Evolutionary conservation across 2,797 vertebrate species (phyloP).

Genomic region (Tauraco hartlaubi): DNA sequence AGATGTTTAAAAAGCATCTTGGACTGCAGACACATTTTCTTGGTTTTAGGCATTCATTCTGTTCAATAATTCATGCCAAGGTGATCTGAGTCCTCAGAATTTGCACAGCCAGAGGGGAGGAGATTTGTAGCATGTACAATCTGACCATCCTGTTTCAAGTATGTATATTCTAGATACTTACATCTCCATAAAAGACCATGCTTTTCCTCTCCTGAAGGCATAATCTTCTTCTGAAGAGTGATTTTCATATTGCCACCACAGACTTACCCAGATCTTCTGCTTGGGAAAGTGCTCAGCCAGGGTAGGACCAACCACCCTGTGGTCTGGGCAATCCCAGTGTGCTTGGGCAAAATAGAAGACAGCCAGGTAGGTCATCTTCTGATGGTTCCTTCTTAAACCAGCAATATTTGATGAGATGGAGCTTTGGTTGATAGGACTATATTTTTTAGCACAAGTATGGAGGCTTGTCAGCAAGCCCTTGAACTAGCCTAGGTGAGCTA

Average conservation of each 20-base stretch:
- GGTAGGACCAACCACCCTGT: neutral
- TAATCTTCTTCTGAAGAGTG: neutral
- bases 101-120: neutral
- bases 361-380: neutral
- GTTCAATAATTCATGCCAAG: slow-evolving; percentile 24
- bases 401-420: neutral
- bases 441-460: fast-evolving
- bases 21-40: neutral
- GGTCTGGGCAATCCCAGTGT: neutral
- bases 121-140: neutral
- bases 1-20: slow-evolving; percentile 9
- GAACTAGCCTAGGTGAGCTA: neutral
- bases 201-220: neutral
- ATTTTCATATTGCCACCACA: neutral
- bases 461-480: neutral
- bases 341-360: neutral
- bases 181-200: neutral
- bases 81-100: neutral
- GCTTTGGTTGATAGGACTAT: neutral
- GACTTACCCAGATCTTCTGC: neutral
- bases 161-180: neutral
- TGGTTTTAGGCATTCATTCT: neutral
- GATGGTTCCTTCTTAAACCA: neutral
- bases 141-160: neutral
- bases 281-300: neutral